Evolutionary conservation across 1,140 invertebrate genomes (phyloP), one percentile per base, ranked within the genome.

Genomic region (Drosophila navojoa): DNA sequence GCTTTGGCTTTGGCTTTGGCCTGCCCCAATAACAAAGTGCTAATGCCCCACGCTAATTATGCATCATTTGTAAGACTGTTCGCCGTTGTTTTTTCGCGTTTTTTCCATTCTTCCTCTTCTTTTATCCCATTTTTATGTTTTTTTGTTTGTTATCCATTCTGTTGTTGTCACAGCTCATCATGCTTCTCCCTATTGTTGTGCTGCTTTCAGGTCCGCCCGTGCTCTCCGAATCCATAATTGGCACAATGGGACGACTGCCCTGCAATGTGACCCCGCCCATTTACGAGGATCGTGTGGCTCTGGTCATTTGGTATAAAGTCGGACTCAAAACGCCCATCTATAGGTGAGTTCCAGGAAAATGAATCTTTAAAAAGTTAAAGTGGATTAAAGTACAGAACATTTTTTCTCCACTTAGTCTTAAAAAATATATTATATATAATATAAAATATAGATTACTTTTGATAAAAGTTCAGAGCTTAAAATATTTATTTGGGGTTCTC

Each of bases 261-360:
- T 97, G 96, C 93, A 96, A 97, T 92, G 95, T 97, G 75, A 94
- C 94, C 54, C 95, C 96, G 19, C 94, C 96, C 13, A 93, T 95
- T 32, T 92, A 93, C 1, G 95, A 95, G 63, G 96, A 97, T 93
- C 95, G 94, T 76, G 95, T 97, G 77, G 94, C 95, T 44, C 94
- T 97, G 58, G 96, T 97, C 77, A 96, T 97, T 77, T 97, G 96
- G 96, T 97, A 96, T 92, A 97, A 96, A 91, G 96, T 96, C 74
- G 94, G 94, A 90, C 94, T 94, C 58, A 95, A 95, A 62, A 94
- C 94, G 7, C 96, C 96, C 19, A 97, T 97, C 87, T 97, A 97
- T 93, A 96, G 95, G 96, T 97, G 93, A 94, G 94, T 93, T 29
- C 32, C n/a, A 6, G 2, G 6, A 38, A 4, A 49, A 4, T 27